Conservation (phyloP, 1,140 invertebrate genomes). For the Lerema accius region DNA sequence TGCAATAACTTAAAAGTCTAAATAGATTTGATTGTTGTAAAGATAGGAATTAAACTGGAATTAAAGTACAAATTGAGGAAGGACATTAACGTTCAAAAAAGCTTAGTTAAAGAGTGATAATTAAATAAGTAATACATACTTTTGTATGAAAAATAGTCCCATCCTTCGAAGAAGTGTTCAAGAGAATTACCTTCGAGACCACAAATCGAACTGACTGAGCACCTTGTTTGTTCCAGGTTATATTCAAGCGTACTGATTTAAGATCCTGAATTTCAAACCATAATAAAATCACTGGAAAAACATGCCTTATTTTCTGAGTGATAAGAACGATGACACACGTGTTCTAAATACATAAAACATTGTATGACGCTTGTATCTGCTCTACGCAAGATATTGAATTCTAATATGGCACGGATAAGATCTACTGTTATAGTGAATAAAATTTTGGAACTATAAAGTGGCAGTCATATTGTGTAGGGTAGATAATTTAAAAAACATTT, state of each 20-base stretch:
- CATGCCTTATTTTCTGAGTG: slow-evolving; percentile 40
- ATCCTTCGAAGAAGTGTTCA: slow-evolving; percentile 43
- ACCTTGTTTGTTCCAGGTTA: slow-evolving; percentile 51
- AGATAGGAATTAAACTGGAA: too few relatives aligned
- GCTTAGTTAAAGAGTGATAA: neutral
- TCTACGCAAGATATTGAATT: slow-evolving; percentile 68
- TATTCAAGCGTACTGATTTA: slow-evolving; percentile 58
- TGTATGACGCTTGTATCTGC: slow-evolving; percentile 55
- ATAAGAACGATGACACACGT: slow-evolving; percentile 38
- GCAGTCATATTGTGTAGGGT: too few relatives aligned
- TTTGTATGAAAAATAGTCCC: slow-evolving; percentile 59
- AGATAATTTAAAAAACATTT: too few relatives aligned
- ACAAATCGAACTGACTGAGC: slow-evolving; percentile 50
- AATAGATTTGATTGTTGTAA: too few relatives aligned
- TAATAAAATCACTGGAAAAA: slow-evolving; percentile 37
- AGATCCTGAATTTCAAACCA: slow-evolving; percentile 45
- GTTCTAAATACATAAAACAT: slow-evolving; percentile 70
- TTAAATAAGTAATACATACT: slow-evolving; percentile 44
- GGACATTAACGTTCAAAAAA: too few relatives aligned
- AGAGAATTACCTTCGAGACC: slow-evolving; percentile 38
- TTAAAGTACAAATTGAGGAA: too few relatives aligned
- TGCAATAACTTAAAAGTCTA: too few relatives aligned
- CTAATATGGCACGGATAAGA: slow-evolving; percentile 54
- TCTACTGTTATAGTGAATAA: slow-evolving; percentile 40
- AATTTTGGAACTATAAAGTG: too few relatives aligned